phyloP scores from a whole-genome alignment of 1,140 invertebrate genomes.

The Bombus turneri region DNA sequence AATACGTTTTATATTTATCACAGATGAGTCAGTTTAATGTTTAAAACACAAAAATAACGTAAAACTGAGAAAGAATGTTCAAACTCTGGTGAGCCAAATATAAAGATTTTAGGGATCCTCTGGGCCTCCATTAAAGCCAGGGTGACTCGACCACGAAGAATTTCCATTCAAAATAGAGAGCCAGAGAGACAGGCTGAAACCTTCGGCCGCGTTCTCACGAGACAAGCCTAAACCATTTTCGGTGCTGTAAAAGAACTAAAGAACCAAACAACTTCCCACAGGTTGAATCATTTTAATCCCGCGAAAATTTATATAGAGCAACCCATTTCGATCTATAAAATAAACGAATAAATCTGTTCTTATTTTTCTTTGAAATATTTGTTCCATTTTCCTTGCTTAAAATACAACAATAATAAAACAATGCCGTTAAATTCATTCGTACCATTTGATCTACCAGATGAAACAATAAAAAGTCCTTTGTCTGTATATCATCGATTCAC shows the following conservation, averaged over 20 bases:
- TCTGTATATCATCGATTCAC: background rate
- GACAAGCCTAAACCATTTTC: background rate
- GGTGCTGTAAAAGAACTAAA: background rate
- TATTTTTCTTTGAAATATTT: background rate
- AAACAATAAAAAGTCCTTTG: background rate
- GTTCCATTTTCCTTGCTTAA: background rate
- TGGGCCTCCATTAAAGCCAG: constrained; percentile 3
- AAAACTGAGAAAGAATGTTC: background rate
- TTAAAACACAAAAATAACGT: background rate
- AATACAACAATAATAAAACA: background rate
- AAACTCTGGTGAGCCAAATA: background rate
- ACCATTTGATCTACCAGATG: background rate
- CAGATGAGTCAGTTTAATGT: background rate
- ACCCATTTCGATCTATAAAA: background rate
- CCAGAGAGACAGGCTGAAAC: constrained; percentile 1
- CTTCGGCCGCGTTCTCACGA: background rate
- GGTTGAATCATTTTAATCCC: background rate
- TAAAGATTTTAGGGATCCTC: constrained; percentile 13
- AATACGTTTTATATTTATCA: background rate
- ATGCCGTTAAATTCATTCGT: background rate
- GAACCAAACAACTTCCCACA: no score
- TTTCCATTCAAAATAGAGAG: constrained; percentile 26
- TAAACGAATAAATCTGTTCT: background rate
- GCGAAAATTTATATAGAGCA: no score
- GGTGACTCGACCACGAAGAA: constrained; percentile 27